A percentile compares a stretch with the other conserved stretches of the same genome.
Evolutionary conservation across 2,888 invertebrate species (phyloP).

Genomic region (Iphiclides podalirius): DNA sequence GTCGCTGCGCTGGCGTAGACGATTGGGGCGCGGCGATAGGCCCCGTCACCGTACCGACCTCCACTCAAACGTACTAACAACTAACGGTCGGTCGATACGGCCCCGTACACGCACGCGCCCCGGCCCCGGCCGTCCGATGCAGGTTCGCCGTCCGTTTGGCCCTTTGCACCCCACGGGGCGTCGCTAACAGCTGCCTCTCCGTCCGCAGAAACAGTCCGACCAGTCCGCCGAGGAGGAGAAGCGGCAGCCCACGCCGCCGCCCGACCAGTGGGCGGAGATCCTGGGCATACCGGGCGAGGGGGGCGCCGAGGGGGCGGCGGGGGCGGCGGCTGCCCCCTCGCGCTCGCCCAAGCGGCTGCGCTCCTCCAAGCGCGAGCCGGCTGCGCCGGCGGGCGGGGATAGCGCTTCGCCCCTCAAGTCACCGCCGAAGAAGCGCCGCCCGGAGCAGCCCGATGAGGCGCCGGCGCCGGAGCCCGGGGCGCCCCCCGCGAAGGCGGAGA

Average conservation of each 20-base stretch:
- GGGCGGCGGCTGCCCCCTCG: conserved; percentile 43
- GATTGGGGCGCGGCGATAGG: too few species aligned
- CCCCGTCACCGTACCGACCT: too few species aligned
- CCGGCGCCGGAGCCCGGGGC: conserved; percentile 34
- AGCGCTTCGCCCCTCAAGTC: conserved; percentile 53
- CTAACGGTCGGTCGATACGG: too few species aligned
- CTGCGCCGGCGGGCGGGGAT: conserved; percentile 48
- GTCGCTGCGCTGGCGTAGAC: not conserved
- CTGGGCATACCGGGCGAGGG: conserved; percentile 69
- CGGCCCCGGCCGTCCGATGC: conserved; percentile 49
- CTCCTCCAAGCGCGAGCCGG: conserved; percentile 56
- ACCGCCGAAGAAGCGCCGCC: conserved; percentile 57
- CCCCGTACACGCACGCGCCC: not conserved
- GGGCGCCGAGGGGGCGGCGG: conserved; percentile 56
- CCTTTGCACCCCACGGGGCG: not conserved
- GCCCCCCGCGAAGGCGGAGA: conserved; percentile 35
- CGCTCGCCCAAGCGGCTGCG: conserved; percentile 58
- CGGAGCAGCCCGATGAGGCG: conserved; percentile 45
- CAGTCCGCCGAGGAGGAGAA: conserved; percentile 50
- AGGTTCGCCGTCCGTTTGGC: conserved; percentile 41
- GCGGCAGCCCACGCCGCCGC: conserved; percentile 71
- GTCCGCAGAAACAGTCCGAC: conserved; percentile 37
- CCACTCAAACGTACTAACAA: too few species aligned
- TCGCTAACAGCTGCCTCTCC: conserved; percentile 27
- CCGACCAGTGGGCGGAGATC: conserved; percentile 73